Conservation (phyloP, 2,888 invertebrate genomes). For the Tridacna crocea region DNA sequence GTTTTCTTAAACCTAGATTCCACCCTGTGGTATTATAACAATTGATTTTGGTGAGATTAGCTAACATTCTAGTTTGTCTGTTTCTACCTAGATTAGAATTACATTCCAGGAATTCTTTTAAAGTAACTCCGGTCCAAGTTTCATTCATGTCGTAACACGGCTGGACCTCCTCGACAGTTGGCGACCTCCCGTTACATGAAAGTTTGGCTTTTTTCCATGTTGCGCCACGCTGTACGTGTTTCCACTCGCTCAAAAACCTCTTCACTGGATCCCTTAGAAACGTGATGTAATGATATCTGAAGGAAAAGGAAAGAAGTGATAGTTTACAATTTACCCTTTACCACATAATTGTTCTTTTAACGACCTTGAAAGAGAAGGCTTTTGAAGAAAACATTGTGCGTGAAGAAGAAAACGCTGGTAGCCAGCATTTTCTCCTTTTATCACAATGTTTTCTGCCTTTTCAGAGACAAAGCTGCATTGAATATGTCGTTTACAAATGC, state of each 20-base stretch:
- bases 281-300: slow-evolving; percentile 97
- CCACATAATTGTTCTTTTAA: too few relatives aligned
- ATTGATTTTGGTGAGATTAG: slow-evolving; percentile 96
- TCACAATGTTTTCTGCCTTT: too few relatives aligned
- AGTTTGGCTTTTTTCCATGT: slow-evolving; percentile 94
- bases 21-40: slow-evolving; percentile 91
- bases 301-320: slow-evolving; percentile 33
- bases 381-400: too few relatives aligned
- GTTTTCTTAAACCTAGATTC: slow-evolving; percentile 65
- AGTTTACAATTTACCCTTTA: too few relatives aligned
- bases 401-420: too few relatives aligned
- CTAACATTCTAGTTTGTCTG: slow-evolving; percentile 98
- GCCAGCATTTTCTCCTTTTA: too few relatives aligned
- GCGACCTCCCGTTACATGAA: slow-evolving; percentile 88
- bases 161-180: slow-evolving; percentile 93
- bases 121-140: slow-evolving; percentile 90
- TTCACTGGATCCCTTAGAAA: slow-evolving; percentile 96
- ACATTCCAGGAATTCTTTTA: slow-evolving; percentile 96
- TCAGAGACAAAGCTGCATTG: too few relatives aligned
- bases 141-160: slow-evolving; percentile 85
- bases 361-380: too few relatives aligned
- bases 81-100: slow-evolving; percentile 97
- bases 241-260: slow-evolving; percentile 97
- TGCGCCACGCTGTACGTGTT: slow-evolving; percentile 97
- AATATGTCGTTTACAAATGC: too few relatives aligned